These are phyloP conservation scores for Tipula lateralis DNA, from an alignment of 2,888 invertebrate species.

Conservation along the genomic window DNA sequence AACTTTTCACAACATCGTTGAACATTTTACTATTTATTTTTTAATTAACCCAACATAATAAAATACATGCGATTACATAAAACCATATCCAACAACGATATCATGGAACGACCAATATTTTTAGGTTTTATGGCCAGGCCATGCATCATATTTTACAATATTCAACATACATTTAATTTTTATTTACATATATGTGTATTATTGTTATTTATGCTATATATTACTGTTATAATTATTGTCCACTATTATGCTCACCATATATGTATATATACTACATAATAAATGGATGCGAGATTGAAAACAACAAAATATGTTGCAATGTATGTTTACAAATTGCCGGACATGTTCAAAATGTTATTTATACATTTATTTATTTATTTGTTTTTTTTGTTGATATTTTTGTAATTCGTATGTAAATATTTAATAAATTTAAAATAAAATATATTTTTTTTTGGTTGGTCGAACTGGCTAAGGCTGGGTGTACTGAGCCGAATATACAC, in stretches of 20 bases:
- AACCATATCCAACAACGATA: background rate
- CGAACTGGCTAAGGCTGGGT: background rate
- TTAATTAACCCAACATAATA: too few relatives aligned
- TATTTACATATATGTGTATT: background rate
- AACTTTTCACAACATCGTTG: too few relatives aligned
- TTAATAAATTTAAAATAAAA: background rate
- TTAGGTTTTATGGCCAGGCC: background rate
- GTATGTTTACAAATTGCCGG: constrained; percentile 28
- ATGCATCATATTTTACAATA: background rate
- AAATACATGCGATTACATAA: background rate
- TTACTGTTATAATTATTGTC: background rate
- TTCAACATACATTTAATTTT: background rate
- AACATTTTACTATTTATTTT: too few relatives aligned
- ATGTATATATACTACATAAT: background rate
- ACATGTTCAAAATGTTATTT: constrained; percentile 26
- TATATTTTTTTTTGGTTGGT: background rate
- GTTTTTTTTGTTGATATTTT: background rate
- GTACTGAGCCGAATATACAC: too few relatives aligned
- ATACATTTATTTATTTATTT: background rate
- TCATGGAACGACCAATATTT: background rate
- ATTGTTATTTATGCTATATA: background rate
- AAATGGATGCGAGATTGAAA: background rate
- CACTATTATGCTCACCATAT: background rate
- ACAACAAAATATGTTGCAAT: constrained; percentile 26
- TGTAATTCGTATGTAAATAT: constrained; percentile 20